These are phyloP conservation scores for Bufo gargarizans DNA, from an alignment of 2,113 vertebrate species.

Conservation along the genomic window DNA sequence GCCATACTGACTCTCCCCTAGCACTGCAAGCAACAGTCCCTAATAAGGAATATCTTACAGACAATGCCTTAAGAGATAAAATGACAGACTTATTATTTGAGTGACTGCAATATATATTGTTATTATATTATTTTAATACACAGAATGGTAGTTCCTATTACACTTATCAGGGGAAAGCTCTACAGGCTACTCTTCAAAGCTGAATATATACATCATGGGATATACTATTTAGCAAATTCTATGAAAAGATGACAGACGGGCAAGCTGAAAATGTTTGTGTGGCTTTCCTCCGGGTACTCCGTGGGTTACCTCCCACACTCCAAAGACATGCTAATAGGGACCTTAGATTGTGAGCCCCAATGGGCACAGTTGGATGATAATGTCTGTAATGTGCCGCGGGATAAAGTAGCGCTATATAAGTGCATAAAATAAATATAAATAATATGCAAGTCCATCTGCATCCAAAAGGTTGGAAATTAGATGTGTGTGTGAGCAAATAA, in stretches of 20 bases:
- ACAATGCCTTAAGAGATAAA: too few species aligned
- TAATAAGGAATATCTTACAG: not conserved
- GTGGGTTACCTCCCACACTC: too few species aligned
- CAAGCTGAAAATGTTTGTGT: not conserved
- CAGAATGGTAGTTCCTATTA: too few species aligned
- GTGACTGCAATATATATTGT: too few species aligned
- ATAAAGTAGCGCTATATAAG: too few species aligned
- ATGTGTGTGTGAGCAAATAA: not conserved
- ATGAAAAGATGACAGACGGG: not conserved
- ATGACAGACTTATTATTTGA: not conserved
- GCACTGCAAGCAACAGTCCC: not conserved
- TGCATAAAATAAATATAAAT: not conserved
- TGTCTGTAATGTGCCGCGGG: too few species aligned
- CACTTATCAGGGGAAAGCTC: too few species aligned
- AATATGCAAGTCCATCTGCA: not conserved
- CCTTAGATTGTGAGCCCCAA: too few species aligned
- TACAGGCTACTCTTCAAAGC: not conserved
- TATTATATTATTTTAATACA: too few species aligned
- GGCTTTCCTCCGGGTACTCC: too few species aligned
- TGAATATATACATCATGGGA: not conserved
- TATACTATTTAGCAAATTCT: not conserved
- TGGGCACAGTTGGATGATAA: too few species aligned
- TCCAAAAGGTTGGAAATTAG: not conserved
- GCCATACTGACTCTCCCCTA: not conserved
- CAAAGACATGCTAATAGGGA: too few species aligned